phyloP scores from a whole-genome alignment of 2,888 invertebrate species.

The Euplexia lucipara region DNA sequence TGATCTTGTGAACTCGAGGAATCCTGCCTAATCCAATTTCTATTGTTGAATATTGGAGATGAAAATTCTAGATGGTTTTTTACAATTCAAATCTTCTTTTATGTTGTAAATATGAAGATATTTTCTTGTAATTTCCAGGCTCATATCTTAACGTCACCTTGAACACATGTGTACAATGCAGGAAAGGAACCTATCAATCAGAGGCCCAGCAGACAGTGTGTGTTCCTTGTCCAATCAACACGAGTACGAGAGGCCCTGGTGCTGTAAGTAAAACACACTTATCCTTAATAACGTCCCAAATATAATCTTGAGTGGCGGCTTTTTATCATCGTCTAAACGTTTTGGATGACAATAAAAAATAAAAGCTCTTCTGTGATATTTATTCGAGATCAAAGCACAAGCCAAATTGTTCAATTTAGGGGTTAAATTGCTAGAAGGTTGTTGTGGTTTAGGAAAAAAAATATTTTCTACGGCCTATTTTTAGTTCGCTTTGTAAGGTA shows the following conservation, averaged over 20 bases:
- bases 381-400: slow-evolving; percentile 51
- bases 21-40: slow-evolving; percentile 31
- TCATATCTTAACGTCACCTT: slow-evolving; percentile 96
- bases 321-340: slow-evolving; percentile 55
- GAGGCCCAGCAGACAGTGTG: slow-evolving; percentile 97
- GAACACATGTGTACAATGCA: slow-evolving; percentile 96
- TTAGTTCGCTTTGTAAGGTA: neutral
- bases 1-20: slow-evolving; percentile 42
- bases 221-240: slow-evolving; percentile 96
- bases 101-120: neutral
- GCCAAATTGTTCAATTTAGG: slow-evolving; percentile 33
- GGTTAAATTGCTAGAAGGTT: slow-evolving; percentile 38
- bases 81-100: slow-evolving; percentile 9
- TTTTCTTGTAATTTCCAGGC: slow-evolving; percentile 85
- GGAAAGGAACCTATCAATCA: slow-evolving; percentile 97
- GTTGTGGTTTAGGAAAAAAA: slow-evolving; percentile 2
- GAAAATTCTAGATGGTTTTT: slow-evolving; percentile 14
- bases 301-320: slow-evolving; percentile 43
- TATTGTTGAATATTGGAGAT: slow-evolving; percentile 23
- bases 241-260: slow-evolving; percentile 96
- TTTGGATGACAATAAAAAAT: slow-evolving; percentile 49
- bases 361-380: slow-evolving; percentile 33
- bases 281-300: slow-evolving; percentile 35
- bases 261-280: slow-evolving; percentile 92
- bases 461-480: neutral